phyloP scores from a whole-genome alignment of 2,888 invertebrate genomes.

The Galerucella nymphaeae region DNA sequence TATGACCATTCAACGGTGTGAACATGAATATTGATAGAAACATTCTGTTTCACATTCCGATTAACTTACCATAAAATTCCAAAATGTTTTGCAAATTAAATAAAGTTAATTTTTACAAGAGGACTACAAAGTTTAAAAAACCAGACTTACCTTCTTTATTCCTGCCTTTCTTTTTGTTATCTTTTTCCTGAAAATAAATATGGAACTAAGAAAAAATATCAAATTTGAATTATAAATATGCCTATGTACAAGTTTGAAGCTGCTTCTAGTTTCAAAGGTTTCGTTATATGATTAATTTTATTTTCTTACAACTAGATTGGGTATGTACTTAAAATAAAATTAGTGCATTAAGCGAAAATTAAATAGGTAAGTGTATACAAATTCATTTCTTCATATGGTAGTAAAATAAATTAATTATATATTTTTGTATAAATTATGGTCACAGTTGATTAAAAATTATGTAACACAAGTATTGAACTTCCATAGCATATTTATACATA shows the following conservation, averaged over 20 bases:
- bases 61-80: constrained; percentile 59
- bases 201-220: constrained; percentile 35
- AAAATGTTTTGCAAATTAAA: constrained; percentile 57
- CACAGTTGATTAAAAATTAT: too few species aligned
- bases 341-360: not conserved
- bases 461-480: too few species aligned
- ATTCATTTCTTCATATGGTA: too few species aligned
- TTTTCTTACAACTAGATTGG: constrained; percentile 39
- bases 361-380: not conserved
- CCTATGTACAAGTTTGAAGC: constrained; percentile 48
- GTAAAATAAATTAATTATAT: too few species aligned
- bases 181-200: constrained; percentile 78
- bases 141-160: constrained; percentile 87
- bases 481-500: too few species aligned
- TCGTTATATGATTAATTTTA: constrained; percentile 31
- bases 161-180: constrained; percentile 86
- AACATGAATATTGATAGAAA: constrained; percentile 32
- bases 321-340: constrained; percentile 26
- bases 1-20: constrained; percentile 37
- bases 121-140: constrained; percentile 41
- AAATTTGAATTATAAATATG: constrained; percentile 31
- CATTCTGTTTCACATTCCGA: constrained; percentile 41
- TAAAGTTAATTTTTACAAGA: constrained; percentile 54
- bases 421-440: too few species aligned
- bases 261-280: constrained; percentile 38